These are phyloP conservation scores for Poecile atricapillus DNA, from an alignment of 2,113 vertebrate species.

Conservation along the genomic window DNA sequence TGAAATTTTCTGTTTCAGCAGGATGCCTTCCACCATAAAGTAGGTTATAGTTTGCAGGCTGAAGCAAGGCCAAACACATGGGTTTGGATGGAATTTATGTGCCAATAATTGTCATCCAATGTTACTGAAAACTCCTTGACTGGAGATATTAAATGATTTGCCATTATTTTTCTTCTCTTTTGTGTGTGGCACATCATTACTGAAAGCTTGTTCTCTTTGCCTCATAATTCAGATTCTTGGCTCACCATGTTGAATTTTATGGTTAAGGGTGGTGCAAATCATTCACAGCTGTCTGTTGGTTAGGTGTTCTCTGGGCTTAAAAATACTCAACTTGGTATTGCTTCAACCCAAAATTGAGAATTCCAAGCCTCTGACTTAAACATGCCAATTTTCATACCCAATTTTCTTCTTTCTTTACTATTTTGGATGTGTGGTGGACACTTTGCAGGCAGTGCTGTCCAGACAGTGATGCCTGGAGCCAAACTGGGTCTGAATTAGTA, in stretches of 20 bases:
- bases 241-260: constrained; percentile 51
- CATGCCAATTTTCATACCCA: constrained; percentile 14
- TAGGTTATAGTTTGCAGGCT: not conserved
- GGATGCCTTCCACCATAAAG: not conserved
- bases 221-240: constrained; percentile 68
- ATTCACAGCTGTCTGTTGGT: constrained; percentile 45
- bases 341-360: constrained; percentile 3
- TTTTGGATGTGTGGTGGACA: not conserved
- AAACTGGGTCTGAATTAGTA: not conserved
- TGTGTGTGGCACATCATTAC: constrained; percentile 67
- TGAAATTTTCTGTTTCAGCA: not conserved
- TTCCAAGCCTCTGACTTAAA: not conserved
- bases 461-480: not conserved
- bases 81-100: constrained; percentile 2
- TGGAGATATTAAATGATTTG: constrained; percentile 15
- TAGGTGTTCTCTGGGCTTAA: constrained; percentile 19
- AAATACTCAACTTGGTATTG: not conserved
- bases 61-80: not conserved
- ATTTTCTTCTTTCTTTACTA: constrained; percentile 14
- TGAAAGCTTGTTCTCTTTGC: constrained; percentile 24
- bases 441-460: not conserved
- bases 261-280: constrained; percentile 44
- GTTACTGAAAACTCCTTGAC: constrained; percentile 2
- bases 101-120: not conserved
- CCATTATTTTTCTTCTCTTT: constrained; percentile 28